phyloP scores from a whole-genome alignment of 2,797 vertebrate species.

The Ficedula albicollis region DNA sequence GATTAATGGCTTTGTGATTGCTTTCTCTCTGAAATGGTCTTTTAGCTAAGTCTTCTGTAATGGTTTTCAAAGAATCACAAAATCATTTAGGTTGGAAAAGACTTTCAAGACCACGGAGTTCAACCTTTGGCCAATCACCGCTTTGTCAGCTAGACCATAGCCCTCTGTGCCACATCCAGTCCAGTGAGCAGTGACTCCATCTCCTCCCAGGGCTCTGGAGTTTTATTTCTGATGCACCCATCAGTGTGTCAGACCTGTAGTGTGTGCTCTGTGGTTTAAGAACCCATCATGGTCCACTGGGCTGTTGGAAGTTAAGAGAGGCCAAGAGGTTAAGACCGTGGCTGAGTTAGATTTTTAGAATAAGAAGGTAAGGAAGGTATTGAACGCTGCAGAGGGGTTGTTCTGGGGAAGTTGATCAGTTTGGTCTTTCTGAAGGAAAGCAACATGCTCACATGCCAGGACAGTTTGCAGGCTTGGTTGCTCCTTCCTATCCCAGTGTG shows the following conservation, averaged over 20 bases:
- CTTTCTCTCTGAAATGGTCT: background rate
- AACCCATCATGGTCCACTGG: background rate
- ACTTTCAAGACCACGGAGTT: background rate
- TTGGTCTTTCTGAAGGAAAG: background rate
- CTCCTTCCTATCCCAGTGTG: background rate
- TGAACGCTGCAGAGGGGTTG: background rate
- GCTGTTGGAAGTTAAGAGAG: background rate
- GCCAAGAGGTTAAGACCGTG: background rate
- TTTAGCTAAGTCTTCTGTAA: background rate
- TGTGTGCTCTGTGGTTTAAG: background rate
- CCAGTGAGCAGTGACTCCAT: background rate
- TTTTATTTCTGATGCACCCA: background rate
- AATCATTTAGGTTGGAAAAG: background rate
- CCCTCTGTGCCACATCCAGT: background rate
- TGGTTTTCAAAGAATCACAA: background rate
- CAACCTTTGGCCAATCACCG: background rate
- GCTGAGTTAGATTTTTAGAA: background rate
- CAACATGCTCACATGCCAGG: rapidly evolving
- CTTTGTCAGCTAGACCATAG: background rate
- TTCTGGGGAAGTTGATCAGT: background rate
- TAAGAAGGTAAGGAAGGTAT: background rate
- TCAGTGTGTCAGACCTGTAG: background rate
- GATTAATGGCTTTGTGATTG: background rate
- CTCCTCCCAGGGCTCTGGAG: background rate
- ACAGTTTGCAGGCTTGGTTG: background rate